Base-by-base conservation (phyloP, 1,140 invertebrate genomes). In the Solenopsis fugax region DNA sequence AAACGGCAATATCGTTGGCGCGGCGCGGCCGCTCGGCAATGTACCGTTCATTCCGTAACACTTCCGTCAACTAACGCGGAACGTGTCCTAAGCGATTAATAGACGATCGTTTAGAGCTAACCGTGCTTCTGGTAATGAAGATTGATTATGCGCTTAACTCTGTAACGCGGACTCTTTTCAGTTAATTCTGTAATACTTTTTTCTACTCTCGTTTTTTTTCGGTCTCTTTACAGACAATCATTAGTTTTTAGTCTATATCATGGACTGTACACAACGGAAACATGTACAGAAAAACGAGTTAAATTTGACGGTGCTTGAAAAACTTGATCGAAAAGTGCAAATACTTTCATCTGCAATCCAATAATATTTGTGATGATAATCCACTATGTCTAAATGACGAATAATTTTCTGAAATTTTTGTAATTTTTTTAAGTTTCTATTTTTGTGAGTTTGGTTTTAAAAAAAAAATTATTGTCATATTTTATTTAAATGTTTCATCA, bases 41-140 rank as follows among this genome's bases (percentile, higher is more conserved):
- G 54, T 37, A 50, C 69, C 45, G 69, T 84, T 84, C 80, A 75
- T 84, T 84, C 69, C 54, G 69, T 60, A 84, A 84, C 80, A 73
- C 41, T 84, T 75, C 69, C 80, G 80, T 84, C 80, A 73, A 82
- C 67, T 82, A 82, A 82, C 54, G 41, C 54, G 54, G 24, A 73
- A 71, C 69, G 54, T 84, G 80, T 84, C 80, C 80, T 84, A 48
- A 73, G 69, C 80, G 80, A 75, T 84, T 84, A 84, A 62, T 84
- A 84, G 41, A 84, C 69, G 80, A 60, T 41, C 80, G 69, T 75
- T 84, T 84, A 84, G 10, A 62, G 80, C 29, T 73, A 60, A 81
- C 34, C 29, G 41, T 60, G 69, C 69, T 73, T 24, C 45, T 56
- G n/a, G 52, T 84, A 84, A 84, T 58, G 69, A 84, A 84, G 80